These are phyloP conservation scores for Phenacoccus solenopsis DNA, from an alignment of 1,140 invertebrate species.

Conservation along the genomic window DNA sequence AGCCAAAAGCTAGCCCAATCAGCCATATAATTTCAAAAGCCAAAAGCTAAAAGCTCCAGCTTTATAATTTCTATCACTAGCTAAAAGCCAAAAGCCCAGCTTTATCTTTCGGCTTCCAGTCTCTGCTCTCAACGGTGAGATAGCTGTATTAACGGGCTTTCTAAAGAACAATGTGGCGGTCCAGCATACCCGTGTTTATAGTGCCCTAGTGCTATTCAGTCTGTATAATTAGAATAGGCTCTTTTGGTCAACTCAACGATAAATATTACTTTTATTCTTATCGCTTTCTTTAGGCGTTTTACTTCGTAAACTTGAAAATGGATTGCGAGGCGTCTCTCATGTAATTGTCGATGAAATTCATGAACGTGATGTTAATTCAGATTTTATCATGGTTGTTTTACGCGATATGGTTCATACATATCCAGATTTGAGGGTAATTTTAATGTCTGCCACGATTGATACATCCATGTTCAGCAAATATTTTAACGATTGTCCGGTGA, in stretches of 20 bases:
- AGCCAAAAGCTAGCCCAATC: too few relatives aligned
- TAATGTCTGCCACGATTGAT: conserved; percentile 97
- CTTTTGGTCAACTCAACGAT: background rate
- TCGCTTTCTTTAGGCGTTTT: conserved; percentile 49
- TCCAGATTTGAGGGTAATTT: conserved; percentile 76
- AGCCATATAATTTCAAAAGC: too few relatives aligned
- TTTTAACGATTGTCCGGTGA: conserved; percentile 76
- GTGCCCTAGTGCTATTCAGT: too few relatives aligned
- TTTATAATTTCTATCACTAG: too few relatives aligned
- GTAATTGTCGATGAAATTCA: conserved; percentile 96
- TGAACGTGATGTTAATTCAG: conserved; percentile 90
- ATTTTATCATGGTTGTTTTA: conserved; percentile 88
- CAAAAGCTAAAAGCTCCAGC: too few relatives aligned
- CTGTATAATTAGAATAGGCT: too few relatives aligned
- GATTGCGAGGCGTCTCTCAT: conserved; percentile 74
- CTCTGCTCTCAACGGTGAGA: too few relatives aligned
- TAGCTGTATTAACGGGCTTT: too few relatives aligned
- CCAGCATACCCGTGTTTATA: too few relatives aligned
- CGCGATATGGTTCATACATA: conserved; percentile 83
- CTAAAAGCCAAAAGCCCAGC: too few relatives aligned
- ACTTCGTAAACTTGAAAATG: conserved; percentile 76
- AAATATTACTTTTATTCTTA: background rate
- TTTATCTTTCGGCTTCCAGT: too few relatives aligned
- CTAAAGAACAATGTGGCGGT: too few relatives aligned
- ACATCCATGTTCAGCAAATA: conserved; percentile 80